phyloP scores from a whole-genome alignment of 2,888 invertebrate species.

The Homarus gammarus region DNA sequence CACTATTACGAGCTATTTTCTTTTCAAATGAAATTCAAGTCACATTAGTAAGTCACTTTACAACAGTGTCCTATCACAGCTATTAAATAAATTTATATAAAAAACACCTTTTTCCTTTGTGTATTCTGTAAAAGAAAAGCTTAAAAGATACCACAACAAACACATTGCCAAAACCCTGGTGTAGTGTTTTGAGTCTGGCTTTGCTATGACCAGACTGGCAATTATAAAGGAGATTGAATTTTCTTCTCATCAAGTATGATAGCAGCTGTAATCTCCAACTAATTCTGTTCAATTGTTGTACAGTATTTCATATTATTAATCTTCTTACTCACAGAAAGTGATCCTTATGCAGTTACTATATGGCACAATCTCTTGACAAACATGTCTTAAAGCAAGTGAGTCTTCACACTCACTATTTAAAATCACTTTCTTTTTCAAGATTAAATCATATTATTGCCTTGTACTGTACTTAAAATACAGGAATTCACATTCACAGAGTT shows the following conservation, averaged over 20 bases:
- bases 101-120: neutral
- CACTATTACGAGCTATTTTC: neutral
- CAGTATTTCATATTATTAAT: neutral
- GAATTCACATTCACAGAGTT: neutral
- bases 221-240: neutral
- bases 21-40: neutral
- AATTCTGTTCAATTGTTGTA: neutral
- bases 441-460: neutral
- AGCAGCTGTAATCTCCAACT: neutral
- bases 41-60: neutral
- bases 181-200: neutral
- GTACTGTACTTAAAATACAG: slow-evolving; percentile 23
- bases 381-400: neutral
- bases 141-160: neutral
- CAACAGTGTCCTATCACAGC: neutral
- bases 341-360: neutral
- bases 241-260: neutral
- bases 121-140: neutral
- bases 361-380: neutral
- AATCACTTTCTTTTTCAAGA: neutral
- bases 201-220: neutral
- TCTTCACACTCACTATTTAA: neutral
- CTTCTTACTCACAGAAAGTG: neutral
- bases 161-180: neutral
- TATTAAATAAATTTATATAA: neutral